A percentile compares a stretch with the other conserved stretches of the same genome.
Evolutionary conservation across 2,113 vertebrate genomes (phyloP).

Genomic region (Penelope pileata): DNA sequence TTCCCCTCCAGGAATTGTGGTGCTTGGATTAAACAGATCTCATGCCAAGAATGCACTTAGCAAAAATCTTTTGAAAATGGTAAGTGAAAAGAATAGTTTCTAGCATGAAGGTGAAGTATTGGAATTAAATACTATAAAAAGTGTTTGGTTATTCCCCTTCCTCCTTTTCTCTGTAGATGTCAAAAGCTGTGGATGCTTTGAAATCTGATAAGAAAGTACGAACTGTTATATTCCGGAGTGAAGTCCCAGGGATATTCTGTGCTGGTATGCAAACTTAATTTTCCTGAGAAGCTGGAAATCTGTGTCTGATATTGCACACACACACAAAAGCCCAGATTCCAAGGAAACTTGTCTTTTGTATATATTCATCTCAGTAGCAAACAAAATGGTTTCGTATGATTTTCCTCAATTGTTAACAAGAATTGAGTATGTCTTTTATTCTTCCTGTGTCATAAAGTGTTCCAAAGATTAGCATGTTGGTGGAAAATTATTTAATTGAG

Average conservation of each 20-base stretch:
- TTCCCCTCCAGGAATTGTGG: slow-evolving; percentile 87
- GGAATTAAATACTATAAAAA: slow-evolving; percentile 33
- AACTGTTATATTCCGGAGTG: slow-evolving; percentile 91
- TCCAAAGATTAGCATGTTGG: neutral
- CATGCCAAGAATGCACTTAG: slow-evolving; percentile 96
- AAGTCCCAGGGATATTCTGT: slow-evolving; percentile 97
- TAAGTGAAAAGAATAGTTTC: slow-evolving; percentile 75
- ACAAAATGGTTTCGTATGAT: neutral
- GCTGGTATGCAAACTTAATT: slow-evolving; percentile 86
- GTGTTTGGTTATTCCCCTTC: slow-evolving; percentile 35
- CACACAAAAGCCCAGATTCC: neutral
- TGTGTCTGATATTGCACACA: neutral
- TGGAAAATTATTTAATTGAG: neutral
- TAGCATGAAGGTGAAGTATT: slow-evolving; percentile 21
- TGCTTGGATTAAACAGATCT: slow-evolving; percentile 94
- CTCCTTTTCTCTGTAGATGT: slow-evolving; percentile 83
- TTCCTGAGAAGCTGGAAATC: slow-evolving; percentile 55
- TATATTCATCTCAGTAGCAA: slow-evolving; percentile 18
- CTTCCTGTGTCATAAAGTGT: slow-evolving; percentile 51
- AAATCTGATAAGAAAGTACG: slow-evolving; percentile 93
- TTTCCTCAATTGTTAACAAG: neutral
- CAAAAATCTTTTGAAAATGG: slow-evolving; percentile 93
- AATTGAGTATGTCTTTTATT: neutral
- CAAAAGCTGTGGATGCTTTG: slow-evolving; percentile 89
- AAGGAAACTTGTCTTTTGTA: slow-evolving; percentile 16